Conservation (phyloP, 2,888 invertebrate species). For the Papilio elwesi region DNA sequence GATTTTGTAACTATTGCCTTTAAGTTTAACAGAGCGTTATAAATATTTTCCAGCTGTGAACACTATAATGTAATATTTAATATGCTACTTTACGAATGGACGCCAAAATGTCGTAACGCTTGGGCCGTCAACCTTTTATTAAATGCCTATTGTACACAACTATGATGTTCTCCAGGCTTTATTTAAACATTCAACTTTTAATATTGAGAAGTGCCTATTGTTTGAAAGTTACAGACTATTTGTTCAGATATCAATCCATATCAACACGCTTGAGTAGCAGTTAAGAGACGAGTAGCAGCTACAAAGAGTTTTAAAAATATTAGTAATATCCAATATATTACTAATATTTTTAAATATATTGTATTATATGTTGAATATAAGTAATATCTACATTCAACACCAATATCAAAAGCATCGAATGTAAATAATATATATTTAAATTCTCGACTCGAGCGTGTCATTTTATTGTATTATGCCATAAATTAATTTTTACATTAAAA, state of each 20-base stretch:
- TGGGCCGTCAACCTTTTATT: slow-evolving; percentile 43
- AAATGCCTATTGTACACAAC: slow-evolving; percentile 40
- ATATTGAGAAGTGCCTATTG: slow-evolving; percentile 5
- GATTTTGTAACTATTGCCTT: slow-evolving; percentile 9
- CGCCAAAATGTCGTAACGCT: slow-evolving; percentile 32
- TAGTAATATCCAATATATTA: too few species aligned
- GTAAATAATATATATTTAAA: too few species aligned
- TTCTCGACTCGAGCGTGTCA: too few species aligned
- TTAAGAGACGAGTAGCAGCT: neutral
- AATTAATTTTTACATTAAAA: too few species aligned
- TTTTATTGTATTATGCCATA: too few species aligned
- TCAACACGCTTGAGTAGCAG: neutral
- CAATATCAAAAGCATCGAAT: too few species aligned
- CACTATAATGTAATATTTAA: slow-evolving; percentile 2
- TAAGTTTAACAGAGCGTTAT: slow-evolving; percentile 28
- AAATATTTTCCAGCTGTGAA: slow-evolving; percentile 23
- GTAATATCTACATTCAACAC: too few species aligned
- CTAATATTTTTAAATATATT: too few species aligned
- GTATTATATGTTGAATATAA: too few species aligned
- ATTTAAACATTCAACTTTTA: neutral
- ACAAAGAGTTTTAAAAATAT: neutral
- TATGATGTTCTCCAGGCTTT: slow-evolving; percentile 32
- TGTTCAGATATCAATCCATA: slow-evolving; percentile 13
- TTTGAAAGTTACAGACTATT: slow-evolving; percentile 8
- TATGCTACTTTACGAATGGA: slow-evolving; percentile 8